Evolutionary conservation across 1,140 invertebrate species (phyloP).

Genomic region (Cylas formicarius): DNA sequence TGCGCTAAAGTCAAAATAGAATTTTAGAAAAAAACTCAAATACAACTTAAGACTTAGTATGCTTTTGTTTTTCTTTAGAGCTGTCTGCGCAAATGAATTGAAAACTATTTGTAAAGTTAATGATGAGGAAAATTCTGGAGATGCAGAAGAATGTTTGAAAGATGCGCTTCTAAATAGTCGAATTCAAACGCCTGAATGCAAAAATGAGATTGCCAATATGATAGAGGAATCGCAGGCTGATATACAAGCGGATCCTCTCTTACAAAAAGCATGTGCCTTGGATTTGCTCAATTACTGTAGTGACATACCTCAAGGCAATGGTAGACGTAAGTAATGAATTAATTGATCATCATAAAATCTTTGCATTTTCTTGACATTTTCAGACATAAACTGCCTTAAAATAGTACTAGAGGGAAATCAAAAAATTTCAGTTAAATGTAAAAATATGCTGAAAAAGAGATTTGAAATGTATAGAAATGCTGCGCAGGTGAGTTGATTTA

Average conservation of each 20-base stretch:
- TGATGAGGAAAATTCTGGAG: slow-evolving; percentile 50
- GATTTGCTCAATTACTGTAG: slow-evolving; percentile 80
- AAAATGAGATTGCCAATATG: slow-evolving; percentile 70
- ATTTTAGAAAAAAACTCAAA: too few species aligned
- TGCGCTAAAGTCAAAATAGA: too few species aligned
- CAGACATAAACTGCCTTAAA: slow-evolving; percentile 78
- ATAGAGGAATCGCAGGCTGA: slow-evolving; percentile 74
- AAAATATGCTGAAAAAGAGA: slow-evolving; percentile 67
- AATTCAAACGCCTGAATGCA: slow-evolving; percentile 66
- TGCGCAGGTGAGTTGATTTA: slow-evolving; percentile 54
- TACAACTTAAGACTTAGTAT: not conserved
- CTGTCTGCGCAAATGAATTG: slow-evolving; percentile 66
- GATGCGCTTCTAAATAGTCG: slow-evolving; percentile 63
- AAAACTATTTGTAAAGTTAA: slow-evolving; percentile 53
- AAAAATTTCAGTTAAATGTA: slow-evolving; percentile 66
- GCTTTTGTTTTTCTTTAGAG: slow-evolving; percentile 51
- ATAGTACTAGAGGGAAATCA: slow-evolving; percentile 59
- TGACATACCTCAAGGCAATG: slow-evolving; percentile 75
- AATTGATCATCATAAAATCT: slow-evolving; percentile 1
- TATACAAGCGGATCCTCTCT: slow-evolving; percentile 73
- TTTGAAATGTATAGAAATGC: slow-evolving; percentile 87
- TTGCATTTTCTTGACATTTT: slow-evolving; percentile 37
- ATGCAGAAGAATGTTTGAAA: slow-evolving; percentile 83
- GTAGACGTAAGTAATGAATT: slow-evolving; percentile 59
- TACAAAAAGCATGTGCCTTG: slow-evolving; percentile 68